phyloP scores from a whole-genome alignment of 2,113 vertebrate species.

The Oenanthe melanoleuca region DNA sequence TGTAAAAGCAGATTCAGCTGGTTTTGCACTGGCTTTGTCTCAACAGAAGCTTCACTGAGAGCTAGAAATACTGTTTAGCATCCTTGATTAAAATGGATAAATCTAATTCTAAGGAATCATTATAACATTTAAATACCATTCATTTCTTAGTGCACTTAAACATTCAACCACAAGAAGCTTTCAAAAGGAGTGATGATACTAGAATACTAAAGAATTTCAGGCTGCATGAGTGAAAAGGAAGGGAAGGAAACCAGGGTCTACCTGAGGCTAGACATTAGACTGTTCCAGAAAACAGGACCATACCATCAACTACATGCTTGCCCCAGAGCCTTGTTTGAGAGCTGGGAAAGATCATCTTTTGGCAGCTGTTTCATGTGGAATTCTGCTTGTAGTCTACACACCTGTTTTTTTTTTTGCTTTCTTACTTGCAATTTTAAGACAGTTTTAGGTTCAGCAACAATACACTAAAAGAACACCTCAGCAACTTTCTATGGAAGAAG shows the following conservation, averaged over 20 bases:
- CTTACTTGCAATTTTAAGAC: neutral
- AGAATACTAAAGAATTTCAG: constrained; percentile 47
- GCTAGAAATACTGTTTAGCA: constrained; percentile 59
- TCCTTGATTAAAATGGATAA: constrained; percentile 67
- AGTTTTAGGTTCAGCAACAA: neutral
- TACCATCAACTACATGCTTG: neutral
- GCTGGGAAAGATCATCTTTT: neutral
- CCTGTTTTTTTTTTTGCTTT: neutral
- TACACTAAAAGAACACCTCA: neutral
- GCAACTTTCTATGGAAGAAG: neutral
- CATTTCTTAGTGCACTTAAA: constrained; percentile 6
- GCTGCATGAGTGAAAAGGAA: neutral
- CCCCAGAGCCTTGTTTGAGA: neutral
- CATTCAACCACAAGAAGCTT: constrained; percentile 40
- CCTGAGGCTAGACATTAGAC: neutral
- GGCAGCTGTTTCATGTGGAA: neutral
- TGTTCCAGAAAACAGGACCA: neutral
- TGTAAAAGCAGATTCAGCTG: constrained; percentile 34
- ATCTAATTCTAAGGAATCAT: constrained; percentile 69
- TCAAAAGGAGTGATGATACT: neutral
- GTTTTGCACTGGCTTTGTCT: constrained; percentile 25
- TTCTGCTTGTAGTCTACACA: neutral
- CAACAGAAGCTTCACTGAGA: constrained; percentile 47
- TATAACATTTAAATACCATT: constrained; percentile 61
- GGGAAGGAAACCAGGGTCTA: neutral